Conservation (phyloP, 2,888 invertebrate genomes). For the Lymantria dispar region DNA sequence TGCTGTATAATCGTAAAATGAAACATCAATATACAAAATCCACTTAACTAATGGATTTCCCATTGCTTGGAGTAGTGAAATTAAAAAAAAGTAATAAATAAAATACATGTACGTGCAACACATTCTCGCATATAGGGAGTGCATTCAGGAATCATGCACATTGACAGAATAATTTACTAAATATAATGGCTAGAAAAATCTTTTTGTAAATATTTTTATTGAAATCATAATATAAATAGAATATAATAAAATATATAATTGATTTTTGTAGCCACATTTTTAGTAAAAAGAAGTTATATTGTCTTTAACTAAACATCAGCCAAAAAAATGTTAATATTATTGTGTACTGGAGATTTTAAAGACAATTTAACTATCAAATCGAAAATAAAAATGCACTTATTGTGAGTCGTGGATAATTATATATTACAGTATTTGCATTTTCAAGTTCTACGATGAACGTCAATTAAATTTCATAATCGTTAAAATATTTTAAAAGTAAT, state of each 20-base stretch:
- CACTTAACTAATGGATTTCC: constrained; percentile 70
- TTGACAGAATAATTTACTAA: constrained; percentile 48
- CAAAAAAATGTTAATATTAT: not conserved
- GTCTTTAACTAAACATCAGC: constrained; percentile 1
- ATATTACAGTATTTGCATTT: not conserved
- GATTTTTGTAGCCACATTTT: constrained; percentile 21
- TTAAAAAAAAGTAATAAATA: constrained; percentile 37
- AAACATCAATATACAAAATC: constrained; percentile 55
- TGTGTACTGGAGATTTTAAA: constrained; percentile 9
- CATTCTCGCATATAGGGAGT: constrained; percentile 75
- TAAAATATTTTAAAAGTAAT: constrained; percentile 2
- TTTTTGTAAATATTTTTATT: not conserved
- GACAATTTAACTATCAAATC: constrained; percentile 20
- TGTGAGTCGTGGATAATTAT: constrained; percentile 37
- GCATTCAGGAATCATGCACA: constrained; percentile 80
- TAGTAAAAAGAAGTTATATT: constrained; percentile 4
- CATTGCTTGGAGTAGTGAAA: constrained; percentile 61
- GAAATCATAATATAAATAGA: not conserved
- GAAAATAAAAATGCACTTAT: constrained; percentile 31
- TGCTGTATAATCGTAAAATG: constrained; percentile 34
- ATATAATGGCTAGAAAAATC: constrained; percentile 44
- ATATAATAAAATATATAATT: not conserved
- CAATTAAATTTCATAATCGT: not conserved
- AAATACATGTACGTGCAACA: constrained; percentile 67
- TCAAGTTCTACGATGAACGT: not conserved